Conservation (phyloP, 2,113 vertebrate genomes). For the Pycnonotus jocosus region DNA sequence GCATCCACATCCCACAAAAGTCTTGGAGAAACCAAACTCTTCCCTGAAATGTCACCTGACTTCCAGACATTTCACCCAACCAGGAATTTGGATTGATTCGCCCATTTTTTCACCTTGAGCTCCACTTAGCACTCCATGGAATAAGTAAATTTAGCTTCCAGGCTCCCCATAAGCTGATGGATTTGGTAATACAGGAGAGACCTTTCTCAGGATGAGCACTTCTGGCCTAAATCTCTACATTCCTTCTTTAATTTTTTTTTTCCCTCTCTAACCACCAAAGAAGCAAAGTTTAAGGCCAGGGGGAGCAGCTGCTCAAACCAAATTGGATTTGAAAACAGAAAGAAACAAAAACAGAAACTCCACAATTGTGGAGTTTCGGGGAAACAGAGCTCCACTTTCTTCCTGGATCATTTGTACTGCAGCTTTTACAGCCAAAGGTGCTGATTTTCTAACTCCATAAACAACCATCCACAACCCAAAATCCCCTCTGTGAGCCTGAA, state of each 20-base stretch:
- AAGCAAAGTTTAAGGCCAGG: background rate
- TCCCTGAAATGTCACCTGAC: rapidly evolving
- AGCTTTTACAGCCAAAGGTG: rapidly evolving
- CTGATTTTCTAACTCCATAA: background rate
- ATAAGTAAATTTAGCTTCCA: background rate
- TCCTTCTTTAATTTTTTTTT: background rate
- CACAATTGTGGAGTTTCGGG: background rate
- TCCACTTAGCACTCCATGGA: rapidly evolving
- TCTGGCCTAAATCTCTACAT: too few relatives aligned
- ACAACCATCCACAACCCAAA: background rate
- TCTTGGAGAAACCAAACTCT: background rate
- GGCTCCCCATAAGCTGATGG: background rate
- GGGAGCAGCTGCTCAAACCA: background rate
- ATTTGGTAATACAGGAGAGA: background rate
- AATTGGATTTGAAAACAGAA: background rate
- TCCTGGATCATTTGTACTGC: rapidly evolving
- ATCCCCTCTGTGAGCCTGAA: background rate
- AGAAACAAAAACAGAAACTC: background rate
- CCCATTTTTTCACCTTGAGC: rapidly evolving
- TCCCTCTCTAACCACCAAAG: background rate
- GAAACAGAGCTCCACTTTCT: rapidly evolving
- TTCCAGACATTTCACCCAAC: rapidly evolving
- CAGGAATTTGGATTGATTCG: background rate
- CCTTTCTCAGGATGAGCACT: background rate
- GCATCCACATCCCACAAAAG: rapidly evolving